Evolutionary conservation across 2,797 vertebrate species (phyloP), one percentile per base, ranked within the genome.

Genomic region (Poliocrania exsul): DNA sequence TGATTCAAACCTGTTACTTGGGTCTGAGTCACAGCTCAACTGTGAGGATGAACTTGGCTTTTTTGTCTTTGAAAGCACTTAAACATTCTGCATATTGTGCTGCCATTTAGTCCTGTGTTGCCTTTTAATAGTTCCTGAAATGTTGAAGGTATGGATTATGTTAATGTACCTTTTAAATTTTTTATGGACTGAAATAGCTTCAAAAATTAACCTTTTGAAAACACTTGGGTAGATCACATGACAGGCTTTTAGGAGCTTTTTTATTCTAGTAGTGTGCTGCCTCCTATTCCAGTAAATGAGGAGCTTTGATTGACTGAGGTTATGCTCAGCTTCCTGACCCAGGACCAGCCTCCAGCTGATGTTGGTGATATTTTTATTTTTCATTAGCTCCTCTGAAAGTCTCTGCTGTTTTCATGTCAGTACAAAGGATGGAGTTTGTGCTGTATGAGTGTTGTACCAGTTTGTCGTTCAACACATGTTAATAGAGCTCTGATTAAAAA

Each of bases 121-220:
- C 81, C 61, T 95, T 93, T 94, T 95, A 95, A 89, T 79, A 78
- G 88, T 60, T 89, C 71, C 67, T 95, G 78, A 93, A 94, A 92
- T 71, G 79, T 26, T 87, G 86, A 80, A 93, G 71, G 46, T 92
- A 93, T 92, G 44, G 86, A 92, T 95, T 96, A 93, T 94, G 87
- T 77, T 95, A 95, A 95, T 85, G 67, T 65, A 86, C 71, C 92
- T 95, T 91, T 94, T 95, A 93, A 86, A 94, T 85, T 93, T 93
- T 95, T 94, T 51, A 94, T 93, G 71, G 65, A 50, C 78, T 94
- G 65, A 94, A 95, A 92, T 78, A 87, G 81, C 86, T 95, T 89
- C 35, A 73, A 81, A 92, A 96, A 71, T 90, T 85, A 95, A 94
- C 94, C 93, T 95, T 91, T 80, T 67, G 57, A 91, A 92, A 96